Conservation (phyloP, 2,888 invertebrate genomes). For the Eupelmus urozonus region DNA sequence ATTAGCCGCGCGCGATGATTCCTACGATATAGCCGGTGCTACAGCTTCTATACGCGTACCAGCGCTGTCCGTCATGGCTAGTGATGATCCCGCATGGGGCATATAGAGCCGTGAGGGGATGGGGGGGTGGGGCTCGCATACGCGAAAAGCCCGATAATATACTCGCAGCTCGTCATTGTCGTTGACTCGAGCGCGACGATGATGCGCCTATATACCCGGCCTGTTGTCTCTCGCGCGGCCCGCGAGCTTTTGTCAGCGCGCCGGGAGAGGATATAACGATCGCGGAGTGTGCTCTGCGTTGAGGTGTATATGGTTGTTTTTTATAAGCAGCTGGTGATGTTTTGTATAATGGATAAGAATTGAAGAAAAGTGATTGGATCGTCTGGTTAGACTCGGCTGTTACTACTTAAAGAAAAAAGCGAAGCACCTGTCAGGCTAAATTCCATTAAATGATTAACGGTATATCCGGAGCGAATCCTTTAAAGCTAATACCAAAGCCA, state of each 20-base stretch:
- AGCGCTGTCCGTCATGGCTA: not conserved
- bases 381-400: too few species aligned
- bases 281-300: not conserved
- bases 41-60: not conserved
- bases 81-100: not conserved
- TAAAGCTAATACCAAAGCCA: too few species aligned
- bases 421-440: too few species aligned
- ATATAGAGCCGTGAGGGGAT: not conserved
- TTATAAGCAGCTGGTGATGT: too few species aligned
- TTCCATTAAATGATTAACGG: too few species aligned
- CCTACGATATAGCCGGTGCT: not conserved
- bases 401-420: too few species aligned
- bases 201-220: too few species aligned
- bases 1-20: not conserved
- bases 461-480: too few species aligned
- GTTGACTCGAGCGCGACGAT: not conserved
- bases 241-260: not conserved
- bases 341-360: too few species aligned
- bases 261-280: not conserved
- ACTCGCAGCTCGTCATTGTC: slow-evolving; percentile 27
- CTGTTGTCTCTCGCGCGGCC: slow-evolving; percentile 15
- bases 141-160: slow-evolving; percentile 35
- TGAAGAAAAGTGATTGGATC: too few species aligned
- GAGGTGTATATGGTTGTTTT: too few species aligned
- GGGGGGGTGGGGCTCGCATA: not conserved